Base-by-base conservation (phyloP, 2,797 vertebrate species). In the Leptatherina wallacei region DNA sequence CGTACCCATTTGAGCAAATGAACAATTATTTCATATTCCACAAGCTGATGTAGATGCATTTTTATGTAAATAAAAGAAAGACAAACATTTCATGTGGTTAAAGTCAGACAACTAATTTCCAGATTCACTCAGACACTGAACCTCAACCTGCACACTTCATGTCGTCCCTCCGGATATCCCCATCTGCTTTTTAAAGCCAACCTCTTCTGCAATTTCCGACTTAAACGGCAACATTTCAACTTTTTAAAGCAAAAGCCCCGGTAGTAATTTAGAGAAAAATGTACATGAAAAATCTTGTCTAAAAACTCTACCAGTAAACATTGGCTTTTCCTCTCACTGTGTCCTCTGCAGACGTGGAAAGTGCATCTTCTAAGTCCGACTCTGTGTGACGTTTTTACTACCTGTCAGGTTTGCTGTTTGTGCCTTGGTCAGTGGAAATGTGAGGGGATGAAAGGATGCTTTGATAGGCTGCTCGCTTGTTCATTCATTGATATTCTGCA, bases 401-500 rank as follows among this genome's bases (percentile, higher is more conserved):
- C 62, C 70, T 76, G 83, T 61, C 73, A 61, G 71, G 35, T 65
- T 47, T 12, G 49, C 52, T 75, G 74, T 69, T 80, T 78, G 78
- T 70, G 74, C 76, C 57, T 65, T 10, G 69, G 83, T 84, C 85
- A 72, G 80, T 77, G 63, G 73, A 69, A 86, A 80, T 86, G 80
- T 29, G 54, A 69, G 61, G 69, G 68, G 85, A 85, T 92, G 89
- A 91, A 91, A 84, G 85, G 81, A 78, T 66, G 85, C 90, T 92
- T 89, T 91, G 86, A 91, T 84, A 82, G 75, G 77, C 86, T 78
- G 78, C 65, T 61, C 85, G 75, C 12, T n/a, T 71, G 78, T 76
- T 81, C 84, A 78, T 78, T 93, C 87, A 91, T 94, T 93, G 91
- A 86, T 92, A 92, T 94, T 91, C 93, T 81, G 78, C 73, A 74